Conservation (phyloP, 2,113 vertebrate species). For the Castor canadensis region DNA sequence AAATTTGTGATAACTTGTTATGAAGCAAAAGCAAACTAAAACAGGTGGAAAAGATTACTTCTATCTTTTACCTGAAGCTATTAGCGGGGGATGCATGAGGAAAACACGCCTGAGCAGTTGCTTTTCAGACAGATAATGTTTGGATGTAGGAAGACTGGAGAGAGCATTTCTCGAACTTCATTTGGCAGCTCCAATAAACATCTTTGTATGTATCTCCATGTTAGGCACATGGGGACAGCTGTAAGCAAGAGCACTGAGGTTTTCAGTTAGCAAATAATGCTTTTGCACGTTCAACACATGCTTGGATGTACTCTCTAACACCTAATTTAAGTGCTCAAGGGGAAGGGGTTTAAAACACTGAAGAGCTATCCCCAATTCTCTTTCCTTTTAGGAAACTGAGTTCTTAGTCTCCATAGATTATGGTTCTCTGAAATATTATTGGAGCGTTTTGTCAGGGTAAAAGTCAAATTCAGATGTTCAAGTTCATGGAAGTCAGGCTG, state of each 20-base stretch:
- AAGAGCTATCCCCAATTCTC: not conserved
- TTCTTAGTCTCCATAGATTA: slow-evolving; percentile 21
- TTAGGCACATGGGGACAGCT: not conserved
- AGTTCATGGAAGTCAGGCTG: not conserved
- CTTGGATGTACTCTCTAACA: not conserved
- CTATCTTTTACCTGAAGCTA: slow-evolving; percentile 22
- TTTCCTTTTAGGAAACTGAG: not conserved
- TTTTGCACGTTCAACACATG: not conserved
- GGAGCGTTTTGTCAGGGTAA: not conserved
- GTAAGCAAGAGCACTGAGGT: not conserved
- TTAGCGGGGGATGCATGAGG: not conserved
- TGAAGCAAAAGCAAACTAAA: slow-evolving; percentile 31
- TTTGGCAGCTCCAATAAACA: not conserved
- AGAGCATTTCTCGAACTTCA: not conserved
- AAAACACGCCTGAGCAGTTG: not conserved
- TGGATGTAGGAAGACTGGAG: not conserved
- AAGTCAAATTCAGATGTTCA: slow-evolving; percentile 20
- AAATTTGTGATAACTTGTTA: slow-evolving; percentile 3
- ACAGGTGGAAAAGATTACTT: not conserved
- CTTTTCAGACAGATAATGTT: not conserved
- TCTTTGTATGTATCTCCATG: not conserved
- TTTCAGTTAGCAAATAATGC: slow-evolving; percentile 24
- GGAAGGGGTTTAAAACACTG: not conserved
- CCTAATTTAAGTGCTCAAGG: not conserved
- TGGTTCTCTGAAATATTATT: slow-evolving; percentile 30